Evolutionary conservation across 2,113 vertebrate genomes (phyloP).

Genomic region (Mormyrus lacerda): DNA sequence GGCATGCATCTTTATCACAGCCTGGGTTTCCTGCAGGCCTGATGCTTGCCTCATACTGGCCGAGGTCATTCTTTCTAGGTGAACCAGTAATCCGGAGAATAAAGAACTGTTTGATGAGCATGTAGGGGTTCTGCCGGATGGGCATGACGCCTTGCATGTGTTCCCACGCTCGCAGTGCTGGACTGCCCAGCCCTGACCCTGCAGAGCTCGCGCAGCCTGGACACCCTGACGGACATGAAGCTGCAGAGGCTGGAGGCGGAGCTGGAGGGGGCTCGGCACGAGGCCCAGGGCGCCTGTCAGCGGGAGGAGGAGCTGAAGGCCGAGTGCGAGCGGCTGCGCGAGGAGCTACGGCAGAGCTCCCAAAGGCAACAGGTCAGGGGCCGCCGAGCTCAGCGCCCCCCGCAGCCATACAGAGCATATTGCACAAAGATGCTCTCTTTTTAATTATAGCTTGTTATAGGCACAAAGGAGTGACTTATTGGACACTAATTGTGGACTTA

Average conservation of each 20-base stretch:
- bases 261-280: slow-evolving; percentile 78
- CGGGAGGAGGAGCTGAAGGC: slow-evolving; percentile 83
- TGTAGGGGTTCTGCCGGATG: background rate
- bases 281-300: slow-evolving; percentile 78
- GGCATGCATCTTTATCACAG: background rate
- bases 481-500: background rate
- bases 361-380: slow-evolving; percentile 75
- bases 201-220: slow-evolving; percentile 71
- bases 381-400: background rate
- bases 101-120: background rate
- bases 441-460: background rate
- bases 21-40: background rate
- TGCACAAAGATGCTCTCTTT: background rate
- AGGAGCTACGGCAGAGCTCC: slow-evolving; percentile 75
- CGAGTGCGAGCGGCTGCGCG: slow-evolving; percentile 77
- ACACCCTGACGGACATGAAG: slow-evolving; percentile 68
- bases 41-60: background rate
- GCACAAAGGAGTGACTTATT: background rate
- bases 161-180: slow-evolving; percentile 50
- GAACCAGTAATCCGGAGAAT: background rate
- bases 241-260: slow-evolving; percentile 76
- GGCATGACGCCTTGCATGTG: background rate
- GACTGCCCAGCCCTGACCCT: slow-evolving; percentile 69
- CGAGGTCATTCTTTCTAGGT: background rate
- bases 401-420: background rate